Percentiles rank a stretch among this genome's conserved stretches.
Evolutionary conservation across 2,113 vertebrate genomes (phyloP).

Genomic region (Trichomycterus rosablanca): DNA sequence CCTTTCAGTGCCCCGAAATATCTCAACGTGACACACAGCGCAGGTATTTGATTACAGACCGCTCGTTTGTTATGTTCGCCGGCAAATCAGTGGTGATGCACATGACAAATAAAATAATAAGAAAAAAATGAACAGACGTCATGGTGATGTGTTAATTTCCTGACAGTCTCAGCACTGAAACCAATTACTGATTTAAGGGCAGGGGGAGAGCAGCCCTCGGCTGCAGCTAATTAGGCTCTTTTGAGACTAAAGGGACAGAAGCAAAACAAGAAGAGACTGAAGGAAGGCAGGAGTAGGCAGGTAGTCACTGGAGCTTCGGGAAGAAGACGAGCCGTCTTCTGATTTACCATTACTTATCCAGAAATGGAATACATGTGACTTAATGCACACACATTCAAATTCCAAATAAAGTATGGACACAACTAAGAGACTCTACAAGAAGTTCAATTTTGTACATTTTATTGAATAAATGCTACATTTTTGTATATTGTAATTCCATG

Average conservation of each 20-base stretch:
- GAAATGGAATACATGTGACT: too few species aligned
- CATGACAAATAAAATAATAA: slow-evolving; percentile 91
- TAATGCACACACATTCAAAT: too few species aligned
- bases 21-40: slow-evolving; percentile 63
- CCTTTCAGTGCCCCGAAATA: too few species aligned
- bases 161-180: slow-evolving; percentile 96
- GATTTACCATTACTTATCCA: neutral
- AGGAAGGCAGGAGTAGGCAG: slow-evolving; percentile 71
- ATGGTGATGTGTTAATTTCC: slow-evolving; percentile 99
- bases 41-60: slow-evolving; percentile 89
- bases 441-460: too few species aligned
- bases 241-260: slow-evolving; percentile 96
- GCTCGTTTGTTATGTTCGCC: slow-evolving; percentile 95
- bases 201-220: slow-evolving; percentile 86
- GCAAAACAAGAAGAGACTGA: slow-evolving; percentile 83
- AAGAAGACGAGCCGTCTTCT: neutral
- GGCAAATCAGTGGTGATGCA: slow-evolving; percentile 94
- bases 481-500: too few species aligned
- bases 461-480: too few species aligned
- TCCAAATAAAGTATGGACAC: too few species aligned
- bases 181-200: slow-evolving; percentile 99
- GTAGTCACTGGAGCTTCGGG: slow-evolving; percentile 58
- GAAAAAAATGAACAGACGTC: slow-evolving; percentile 97
- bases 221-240: slow-evolving; percentile 97
- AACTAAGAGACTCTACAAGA: too few species aligned